These are phyloP conservation scores for Daphoenositta chrysoptera DNA, from an alignment of 2,113 vertebrate species.

Conservation along the genomic window DNA sequence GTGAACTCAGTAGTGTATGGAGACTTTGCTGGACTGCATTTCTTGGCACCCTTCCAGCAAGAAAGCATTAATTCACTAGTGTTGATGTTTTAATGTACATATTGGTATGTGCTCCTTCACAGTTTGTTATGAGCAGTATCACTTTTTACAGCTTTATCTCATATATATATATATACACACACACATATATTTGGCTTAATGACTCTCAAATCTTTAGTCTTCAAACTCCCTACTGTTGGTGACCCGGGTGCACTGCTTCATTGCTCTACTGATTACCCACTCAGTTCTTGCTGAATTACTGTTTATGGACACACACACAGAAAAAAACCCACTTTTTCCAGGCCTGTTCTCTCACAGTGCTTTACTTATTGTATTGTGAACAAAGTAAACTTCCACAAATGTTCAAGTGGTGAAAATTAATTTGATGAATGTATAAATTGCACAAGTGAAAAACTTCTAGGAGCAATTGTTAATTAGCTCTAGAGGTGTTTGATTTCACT, in stretches of 20 bases:
- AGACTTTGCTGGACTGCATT: background rate
- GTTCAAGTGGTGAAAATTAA: background rate
- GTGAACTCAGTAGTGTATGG: background rate
- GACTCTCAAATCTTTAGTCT: background rate
- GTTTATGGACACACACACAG: background rate
- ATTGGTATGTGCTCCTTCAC: background rate
- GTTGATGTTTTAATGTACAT: background rate
- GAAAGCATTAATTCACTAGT: background rate
- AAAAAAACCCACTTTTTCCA: accelerated
- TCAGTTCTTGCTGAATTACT: background rate
- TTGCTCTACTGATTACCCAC: background rate
- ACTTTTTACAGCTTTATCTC: background rate
- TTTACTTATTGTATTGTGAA: background rate
- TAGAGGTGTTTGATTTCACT: background rate
- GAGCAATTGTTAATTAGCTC: background rate
- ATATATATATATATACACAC: background rate
- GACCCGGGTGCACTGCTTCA: background rate
- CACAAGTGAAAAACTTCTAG: background rate
- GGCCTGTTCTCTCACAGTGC: background rate
- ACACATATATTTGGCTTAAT: background rate
- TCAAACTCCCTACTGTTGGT: background rate
- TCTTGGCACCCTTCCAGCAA: background rate
- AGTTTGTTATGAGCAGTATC: background rate
- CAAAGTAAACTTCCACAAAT: background rate
- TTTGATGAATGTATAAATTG: background rate